Evolutionary conservation across 1,140 invertebrate genomes (phyloP).

Genomic region (Drosophila sp.): DNA sequence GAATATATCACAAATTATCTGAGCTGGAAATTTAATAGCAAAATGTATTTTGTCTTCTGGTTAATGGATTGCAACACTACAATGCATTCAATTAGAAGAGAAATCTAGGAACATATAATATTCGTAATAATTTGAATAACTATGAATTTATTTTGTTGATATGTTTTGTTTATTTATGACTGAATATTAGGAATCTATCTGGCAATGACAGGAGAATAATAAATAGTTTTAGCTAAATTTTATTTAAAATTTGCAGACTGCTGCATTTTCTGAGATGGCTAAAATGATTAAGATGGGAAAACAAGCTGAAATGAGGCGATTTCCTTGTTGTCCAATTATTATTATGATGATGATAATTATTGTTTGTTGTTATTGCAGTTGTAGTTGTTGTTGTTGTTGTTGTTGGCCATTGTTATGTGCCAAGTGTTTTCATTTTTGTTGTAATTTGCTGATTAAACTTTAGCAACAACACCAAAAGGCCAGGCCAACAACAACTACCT

Average conservation of each 20-base stretch:
- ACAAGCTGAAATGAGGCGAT: conserved; percentile 31
- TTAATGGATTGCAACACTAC: too few species aligned
- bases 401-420: conserved; percentile 16
- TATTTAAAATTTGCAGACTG: background rate
- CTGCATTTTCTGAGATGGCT: background rate
- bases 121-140: too few species aligned
- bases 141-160: too few species aligned
- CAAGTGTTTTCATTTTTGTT: conserved; percentile 45
- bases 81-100: too few species aligned
- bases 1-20: too few species aligned
- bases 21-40: too few species aligned
- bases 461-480: conserved; percentile 44
- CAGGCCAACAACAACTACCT: conserved; percentile 38
- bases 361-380: conserved; percentile 58
- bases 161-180: too few species aligned
- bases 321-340: conserved; percentile 45
- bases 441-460: conserved; percentile 72
- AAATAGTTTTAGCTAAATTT: too few species aligned
- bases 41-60: too few species aligned
- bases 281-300: background rate
- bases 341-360: conserved; percentile 49
- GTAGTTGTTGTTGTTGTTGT: conserved; percentile 29
- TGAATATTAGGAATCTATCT: too few species aligned
- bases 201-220: too few species aligned
- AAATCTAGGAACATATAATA: too few species aligned